These are phyloP conservation scores for Keiferia lycopersicella DNA, from an alignment of 2,888 invertebrate genomes.

Conservation along the genomic window DNA sequence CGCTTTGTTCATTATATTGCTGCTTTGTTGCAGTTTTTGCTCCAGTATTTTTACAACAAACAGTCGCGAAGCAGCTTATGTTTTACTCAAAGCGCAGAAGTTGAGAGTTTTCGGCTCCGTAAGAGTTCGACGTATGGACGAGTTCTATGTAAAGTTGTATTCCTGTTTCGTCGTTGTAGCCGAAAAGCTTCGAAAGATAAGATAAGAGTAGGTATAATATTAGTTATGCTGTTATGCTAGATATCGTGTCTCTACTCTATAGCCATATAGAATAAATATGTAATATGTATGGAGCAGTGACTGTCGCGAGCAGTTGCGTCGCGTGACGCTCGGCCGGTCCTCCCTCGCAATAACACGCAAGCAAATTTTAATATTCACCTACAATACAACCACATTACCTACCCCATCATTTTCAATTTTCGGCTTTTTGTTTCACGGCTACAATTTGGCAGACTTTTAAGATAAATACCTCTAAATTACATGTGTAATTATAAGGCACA, in stretches of 20 bases:
- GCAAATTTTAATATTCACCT: constrained; percentile 42
- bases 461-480: background rate
- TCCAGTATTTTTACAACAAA: constrained; percentile 12
- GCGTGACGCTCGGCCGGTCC: constrained; percentile 60
- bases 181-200: constrained; percentile 6
- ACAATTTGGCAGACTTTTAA: background rate
- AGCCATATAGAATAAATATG: constrained; percentile 32
- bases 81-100: constrained; percentile 17
- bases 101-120: constrained; percentile 7
- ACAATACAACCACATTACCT: constrained; percentile 1
- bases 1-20: constrained; percentile 15
- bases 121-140: constrained; percentile 15
- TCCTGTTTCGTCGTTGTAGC: constrained; percentile 6
- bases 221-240: background rate
- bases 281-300: constrained; percentile 28
- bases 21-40: constrained; percentile 21
- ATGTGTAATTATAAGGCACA: background rate
- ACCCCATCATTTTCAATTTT: background rate
- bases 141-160: constrained; percentile 13
- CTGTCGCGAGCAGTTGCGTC: constrained; percentile 54
- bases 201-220: background rate
- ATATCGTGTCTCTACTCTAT: constrained; percentile 25
- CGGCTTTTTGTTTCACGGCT: constrained; percentile 9
- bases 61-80: constrained; percentile 18
- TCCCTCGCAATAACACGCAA: constrained; percentile 47